Evolutionary conservation across 2,888 invertebrate species (phyloP).

Genomic region (Eulithis testata): DNA sequence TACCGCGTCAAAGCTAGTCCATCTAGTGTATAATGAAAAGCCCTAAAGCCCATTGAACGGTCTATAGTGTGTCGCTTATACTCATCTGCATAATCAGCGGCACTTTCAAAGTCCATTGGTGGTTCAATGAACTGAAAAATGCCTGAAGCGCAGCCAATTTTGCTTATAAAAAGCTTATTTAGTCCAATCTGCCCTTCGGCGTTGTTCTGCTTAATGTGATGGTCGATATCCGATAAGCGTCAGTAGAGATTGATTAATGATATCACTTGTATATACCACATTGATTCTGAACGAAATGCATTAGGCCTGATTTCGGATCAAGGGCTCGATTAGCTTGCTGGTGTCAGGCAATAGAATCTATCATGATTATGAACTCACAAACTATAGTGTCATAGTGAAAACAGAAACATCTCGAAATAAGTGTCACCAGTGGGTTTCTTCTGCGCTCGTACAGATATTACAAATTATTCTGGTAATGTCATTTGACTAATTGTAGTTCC

Average conservation of each 20-base stretch:
- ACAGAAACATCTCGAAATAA: not conserved
- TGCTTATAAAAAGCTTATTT: constrained; percentile 6
- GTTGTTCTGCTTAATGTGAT: constrained; percentile 28
- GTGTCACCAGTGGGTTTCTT: not conserved
- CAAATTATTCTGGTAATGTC: not conserved
- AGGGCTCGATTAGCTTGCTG: not conserved
- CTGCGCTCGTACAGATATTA: not conserved
- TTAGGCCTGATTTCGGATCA: constrained; percentile 11
- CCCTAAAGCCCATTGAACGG: constrained; percentile 3
- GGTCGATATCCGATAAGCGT: constrained; percentile 41
- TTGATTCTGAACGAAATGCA: constrained; percentile 36
- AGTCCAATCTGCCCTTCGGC: constrained; percentile 7
- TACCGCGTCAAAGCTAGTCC: not conserved
- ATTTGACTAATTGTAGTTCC: not conserved
- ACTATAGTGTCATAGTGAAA: no score
- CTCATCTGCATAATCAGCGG: constrained; percentile 29
- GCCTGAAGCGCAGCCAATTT: constrained; percentile 11
- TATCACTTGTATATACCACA: constrained; percentile 32
- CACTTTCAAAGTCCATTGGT: constrained; percentile 13
- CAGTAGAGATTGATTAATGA: constrained; percentile 43
- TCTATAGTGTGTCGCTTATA: constrained; percentile 13
- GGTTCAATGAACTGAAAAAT: constrained; percentile 26
- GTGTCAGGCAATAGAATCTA: not conserved
- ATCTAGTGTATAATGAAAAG: constrained; percentile 9
- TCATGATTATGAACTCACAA: no score